A percentile compares a stretch with the other conserved stretches of the same genome.
Conservation (phyloP, 2,797 vertebrate species). For the Cyprinella venusta region DNA sequence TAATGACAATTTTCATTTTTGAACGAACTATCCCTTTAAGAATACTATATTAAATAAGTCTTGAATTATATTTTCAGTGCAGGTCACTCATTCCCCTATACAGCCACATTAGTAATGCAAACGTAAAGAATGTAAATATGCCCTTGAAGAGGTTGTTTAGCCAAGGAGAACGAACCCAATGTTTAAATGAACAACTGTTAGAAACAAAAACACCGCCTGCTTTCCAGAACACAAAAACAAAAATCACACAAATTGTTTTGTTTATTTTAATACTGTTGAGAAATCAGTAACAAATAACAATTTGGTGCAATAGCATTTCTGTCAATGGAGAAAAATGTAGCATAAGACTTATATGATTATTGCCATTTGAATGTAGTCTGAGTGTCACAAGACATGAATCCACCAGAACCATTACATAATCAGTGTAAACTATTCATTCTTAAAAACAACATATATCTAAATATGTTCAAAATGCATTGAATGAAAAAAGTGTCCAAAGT, state of each 20-base stretch:
- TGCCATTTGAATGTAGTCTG: slow-evolving; percentile 70
- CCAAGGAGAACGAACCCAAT: slow-evolving; percentile 30
- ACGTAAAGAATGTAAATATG: neutral
- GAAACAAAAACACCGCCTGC: slow-evolving; percentile 10
- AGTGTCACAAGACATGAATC: slow-evolving; percentile 74
- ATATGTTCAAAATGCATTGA: slow-evolving; percentile 62
- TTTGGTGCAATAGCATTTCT: slow-evolving; percentile 37
- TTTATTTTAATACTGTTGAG: slow-evolving; percentile 52
- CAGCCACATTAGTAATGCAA: neutral
- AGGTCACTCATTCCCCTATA: neutral
- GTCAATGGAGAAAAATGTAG: slow-evolving; percentile 44
- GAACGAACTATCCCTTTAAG: neutral
- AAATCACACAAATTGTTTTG: slow-evolving; percentile 15
- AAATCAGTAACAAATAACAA: slow-evolving; percentile 37
- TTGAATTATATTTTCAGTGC: neutral
- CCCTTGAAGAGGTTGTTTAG: slow-evolving; percentile 33
- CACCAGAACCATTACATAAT: slow-evolving; percentile 65
- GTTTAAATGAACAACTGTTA: slow-evolving; percentile 40
- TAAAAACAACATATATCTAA: slow-evolving; percentile 65
- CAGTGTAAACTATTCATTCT: slow-evolving; percentile 71
- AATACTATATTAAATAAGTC: neutral
- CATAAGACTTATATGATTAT: slow-evolving; percentile 65
- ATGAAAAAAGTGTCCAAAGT: slow-evolving; percentile 54
- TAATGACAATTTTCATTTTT: neutral
- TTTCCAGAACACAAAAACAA: slow-evolving; percentile 10